These are phyloP conservation scores for Spodoptera littoralis DNA, from an alignment of 2,888 invertebrate genomes.

Conservation along the genomic window DNA sequence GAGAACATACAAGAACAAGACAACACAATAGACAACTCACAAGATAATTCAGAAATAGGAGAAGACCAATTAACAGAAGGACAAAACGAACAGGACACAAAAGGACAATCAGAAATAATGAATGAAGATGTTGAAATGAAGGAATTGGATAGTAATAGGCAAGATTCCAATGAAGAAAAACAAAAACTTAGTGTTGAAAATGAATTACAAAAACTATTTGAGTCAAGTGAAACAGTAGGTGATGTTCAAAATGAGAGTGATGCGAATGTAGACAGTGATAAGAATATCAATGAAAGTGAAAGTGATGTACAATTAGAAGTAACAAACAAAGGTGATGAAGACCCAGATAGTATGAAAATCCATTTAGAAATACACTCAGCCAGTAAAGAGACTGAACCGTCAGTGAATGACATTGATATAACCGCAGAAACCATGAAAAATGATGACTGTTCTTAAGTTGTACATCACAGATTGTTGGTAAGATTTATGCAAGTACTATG, in stretches of 20 bases:
- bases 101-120: neutral
- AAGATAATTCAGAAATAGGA: neutral
- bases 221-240: neutral
- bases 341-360: slow-evolving; percentile 61
- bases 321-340: slow-evolving; percentile 3
- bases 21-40: no score
- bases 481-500: neutral
- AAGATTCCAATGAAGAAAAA: neutral
- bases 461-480: no score
- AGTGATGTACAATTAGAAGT: neutral
- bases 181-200: neutral
- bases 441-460: slow-evolving; percentile 25
- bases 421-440: slow-evolving; percentile 19
- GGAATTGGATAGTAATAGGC: slow-evolving; percentile 3
- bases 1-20: no score
- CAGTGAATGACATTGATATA: slow-evolving; percentile 5
- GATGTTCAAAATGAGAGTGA: neutral
- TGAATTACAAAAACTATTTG: no score
- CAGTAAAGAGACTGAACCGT: slow-evolving; percentile 34
- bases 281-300: neutral
- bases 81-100: slow-evolving; percentile 5
- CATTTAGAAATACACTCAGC: slow-evolving; percentile 68
- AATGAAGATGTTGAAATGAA: slow-evolving; percentile 29
- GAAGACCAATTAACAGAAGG: slow-evolving; percentile 2
- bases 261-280: slow-evolving; percentile 1